Evolutionary conservation across 2,888 invertebrate species (phyloP).

Genomic region (Nomada fucata): DNA sequence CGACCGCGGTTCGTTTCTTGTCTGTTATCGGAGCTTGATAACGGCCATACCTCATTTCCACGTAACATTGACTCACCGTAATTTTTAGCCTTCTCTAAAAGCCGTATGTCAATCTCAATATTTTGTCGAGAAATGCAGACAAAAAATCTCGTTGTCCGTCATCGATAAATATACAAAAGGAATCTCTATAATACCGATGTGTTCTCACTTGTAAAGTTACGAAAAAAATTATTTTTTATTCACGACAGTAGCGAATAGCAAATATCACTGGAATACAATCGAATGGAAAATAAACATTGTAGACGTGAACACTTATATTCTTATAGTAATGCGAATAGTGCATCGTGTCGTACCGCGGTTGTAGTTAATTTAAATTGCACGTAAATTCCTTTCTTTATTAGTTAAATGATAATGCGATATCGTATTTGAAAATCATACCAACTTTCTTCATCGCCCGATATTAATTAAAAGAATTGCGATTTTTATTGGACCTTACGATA

Average conservation of each 20-base stretch:
- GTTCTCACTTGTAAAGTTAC: not conserved
- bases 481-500: slow-evolving; percentile 55
- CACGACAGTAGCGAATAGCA: not conserved
- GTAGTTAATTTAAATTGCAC: not conserved
- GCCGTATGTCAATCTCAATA: not conserved
- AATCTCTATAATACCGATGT: not conserved
- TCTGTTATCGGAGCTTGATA: slow-evolving; percentile 51
- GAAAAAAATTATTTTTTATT: not conserved
- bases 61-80: slow-evolving; percentile 56
- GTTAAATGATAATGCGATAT: not conserved
- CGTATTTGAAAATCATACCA: not conserved
- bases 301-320: not conserved
- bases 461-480: slow-evolving; percentile 46
- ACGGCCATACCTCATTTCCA: slow-evolving; percentile 47
- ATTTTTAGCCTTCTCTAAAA: slow-evolving; percentile 30
- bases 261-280: not conserved
- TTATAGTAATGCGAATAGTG: not conserved
- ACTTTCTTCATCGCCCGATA: slow-evolving; percentile 15
- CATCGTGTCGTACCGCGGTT: not conserved
- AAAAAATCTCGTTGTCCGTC: too few species aligned
- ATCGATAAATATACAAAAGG: too few species aligned
- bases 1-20: slow-evolving; percentile 14
- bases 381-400: not conserved
- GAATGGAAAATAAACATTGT: not conserved
- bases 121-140: too few species aligned